phyloP scores from a whole-genome alignment of 2,888 invertebrate genomes.

The Drosophila anomelani region DNA sequence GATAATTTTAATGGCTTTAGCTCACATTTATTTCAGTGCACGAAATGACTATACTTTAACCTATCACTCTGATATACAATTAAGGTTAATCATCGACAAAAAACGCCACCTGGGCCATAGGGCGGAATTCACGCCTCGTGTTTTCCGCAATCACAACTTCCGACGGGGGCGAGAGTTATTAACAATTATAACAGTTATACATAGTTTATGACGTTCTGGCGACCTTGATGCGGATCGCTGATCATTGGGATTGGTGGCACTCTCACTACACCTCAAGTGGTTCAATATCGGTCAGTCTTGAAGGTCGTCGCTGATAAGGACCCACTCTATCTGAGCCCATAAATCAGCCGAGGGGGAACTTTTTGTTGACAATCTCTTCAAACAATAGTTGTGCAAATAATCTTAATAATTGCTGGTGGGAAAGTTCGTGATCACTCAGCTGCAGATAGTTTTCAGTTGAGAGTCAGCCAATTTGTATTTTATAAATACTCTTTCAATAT shows the following conservation, averaged over 20 bases:
- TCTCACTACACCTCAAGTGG: constrained; percentile 1
- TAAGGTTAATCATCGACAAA: constrained; percentile 32
- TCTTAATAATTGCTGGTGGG: constrained; percentile 11
- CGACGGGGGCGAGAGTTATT: constrained; percentile 15
- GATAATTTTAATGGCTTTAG: neutral
- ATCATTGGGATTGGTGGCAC: constrained; percentile 9
- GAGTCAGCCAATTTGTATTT: neutral
- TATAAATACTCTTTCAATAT: neutral
- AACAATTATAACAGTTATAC: constrained; percentile 18
- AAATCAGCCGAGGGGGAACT: constrained; percentile 29
- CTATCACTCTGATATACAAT: constrained; percentile 40
- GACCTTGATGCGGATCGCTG: constrained; percentile 18
- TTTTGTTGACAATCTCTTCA: constrained; percentile 30
- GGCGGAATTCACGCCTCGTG: constrained; percentile 35
- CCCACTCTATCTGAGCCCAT: constrained; percentile 15
- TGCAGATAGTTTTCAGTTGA: constrained; percentile 1
- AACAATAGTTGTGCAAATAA: constrained; percentile 28
- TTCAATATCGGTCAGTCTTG: constrained; percentile 47
- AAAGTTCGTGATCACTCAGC: constrained; percentile 7
- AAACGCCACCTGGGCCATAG: constrained; percentile 28
- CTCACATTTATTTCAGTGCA: neutral
- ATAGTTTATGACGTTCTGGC: constrained; percentile 4
- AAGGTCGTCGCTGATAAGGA: constrained; percentile 44
- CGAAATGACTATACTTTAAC: constrained; percentile 13
- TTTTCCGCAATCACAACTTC: constrained; percentile 38